These are phyloP conservation scores for Pseudopipra pipra DNA, from an alignment of 2,113 vertebrate genomes.

Conservation along the genomic window DNA sequence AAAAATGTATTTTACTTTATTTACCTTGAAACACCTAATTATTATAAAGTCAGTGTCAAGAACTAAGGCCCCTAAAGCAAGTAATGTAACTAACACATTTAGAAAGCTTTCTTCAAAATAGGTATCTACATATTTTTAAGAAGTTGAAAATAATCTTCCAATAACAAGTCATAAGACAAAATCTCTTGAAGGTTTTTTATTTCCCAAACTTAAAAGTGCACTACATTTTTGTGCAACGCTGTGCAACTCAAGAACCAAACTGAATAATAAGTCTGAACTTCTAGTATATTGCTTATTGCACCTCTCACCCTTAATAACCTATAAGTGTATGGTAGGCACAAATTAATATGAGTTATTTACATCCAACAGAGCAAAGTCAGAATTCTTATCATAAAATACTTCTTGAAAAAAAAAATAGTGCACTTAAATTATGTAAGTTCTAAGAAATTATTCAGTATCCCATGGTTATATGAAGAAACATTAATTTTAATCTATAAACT, in stretches of 20 bases:
- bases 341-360: conserved; percentile 31
- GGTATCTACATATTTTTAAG: neutral
- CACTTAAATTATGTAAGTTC: neutral
- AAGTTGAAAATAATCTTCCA: conserved; percentile 12
- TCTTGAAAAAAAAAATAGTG: conserved; percentile 18
- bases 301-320: neutral
- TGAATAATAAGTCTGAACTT: neutral
- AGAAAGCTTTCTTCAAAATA: conserved; percentile 9
- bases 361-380: neutral
- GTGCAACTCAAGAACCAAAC: neutral
- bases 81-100: neutral
- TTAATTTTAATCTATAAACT: neutral
- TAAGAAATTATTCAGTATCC: neutral
- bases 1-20: neutral
- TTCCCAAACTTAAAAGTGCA: neutral
- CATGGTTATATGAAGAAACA: neutral
- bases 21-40: conserved; percentile 17
- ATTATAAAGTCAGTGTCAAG: neutral
- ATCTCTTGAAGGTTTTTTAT: neutral
- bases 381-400: neutral
- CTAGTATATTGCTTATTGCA: neutral
- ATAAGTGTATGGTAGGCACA: conserved; percentile 1
- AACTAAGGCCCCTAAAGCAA: conserved; percentile 2
- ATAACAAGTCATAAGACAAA: neutral
- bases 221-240: neutral